A percentile compares a stretch with the other conserved stretches of the same genome.
These are phyloP conservation scores for Malaclemys terrapin DNA, from an alignment of 2,113 vertebrate genomes.

Conservation along the genomic window DNA sequence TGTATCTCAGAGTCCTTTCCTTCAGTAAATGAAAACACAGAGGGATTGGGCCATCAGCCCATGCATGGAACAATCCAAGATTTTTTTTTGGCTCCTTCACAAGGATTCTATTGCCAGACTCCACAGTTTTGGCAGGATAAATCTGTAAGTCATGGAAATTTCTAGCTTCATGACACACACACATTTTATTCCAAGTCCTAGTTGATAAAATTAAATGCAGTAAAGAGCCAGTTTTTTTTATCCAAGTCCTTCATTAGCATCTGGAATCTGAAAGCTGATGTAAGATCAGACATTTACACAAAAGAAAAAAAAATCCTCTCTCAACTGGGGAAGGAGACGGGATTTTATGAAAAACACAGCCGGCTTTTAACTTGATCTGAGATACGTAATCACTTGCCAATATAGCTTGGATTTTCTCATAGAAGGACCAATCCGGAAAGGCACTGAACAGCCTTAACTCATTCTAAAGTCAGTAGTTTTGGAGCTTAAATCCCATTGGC, in stretches of 20 bases:
- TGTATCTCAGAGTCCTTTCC: background rate
- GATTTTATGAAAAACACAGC: background rate
- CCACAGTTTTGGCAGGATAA: slow-evolving; percentile 41
- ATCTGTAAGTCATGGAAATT: slow-evolving; percentile 63
- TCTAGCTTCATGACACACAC: slow-evolving; percentile 3
- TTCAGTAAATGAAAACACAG: slow-evolving; percentile 56
- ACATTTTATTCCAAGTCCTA: slow-evolving; percentile 39
- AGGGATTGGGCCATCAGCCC: slow-evolving; percentile 42
- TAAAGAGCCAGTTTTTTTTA: slow-evolving; percentile 35
- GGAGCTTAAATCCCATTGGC: background rate
- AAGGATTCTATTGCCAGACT: background rate
- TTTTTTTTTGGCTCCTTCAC: slow-evolving; percentile 55
- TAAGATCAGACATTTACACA: background rate
- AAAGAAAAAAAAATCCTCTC: background rate
- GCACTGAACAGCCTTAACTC: background rate
- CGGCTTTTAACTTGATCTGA: background rate
- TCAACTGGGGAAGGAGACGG: background rate
- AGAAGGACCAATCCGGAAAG: background rate
- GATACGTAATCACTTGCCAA: background rate
- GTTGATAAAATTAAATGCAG: slow-evolving; percentile 17
- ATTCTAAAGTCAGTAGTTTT: rapidly evolving
- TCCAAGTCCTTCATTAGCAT: slow-evolving; percentile 48
- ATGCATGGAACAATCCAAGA: slow-evolving; percentile 15
- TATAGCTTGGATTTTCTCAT: rapidly evolving
- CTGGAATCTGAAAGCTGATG: slow-evolving; percentile 27